Evolutionary conservation across 2,888 invertebrate genomes (phyloP), one percentile per base, ranked within the genome.

Genomic region (Taphrorychus bicolor): DNA sequence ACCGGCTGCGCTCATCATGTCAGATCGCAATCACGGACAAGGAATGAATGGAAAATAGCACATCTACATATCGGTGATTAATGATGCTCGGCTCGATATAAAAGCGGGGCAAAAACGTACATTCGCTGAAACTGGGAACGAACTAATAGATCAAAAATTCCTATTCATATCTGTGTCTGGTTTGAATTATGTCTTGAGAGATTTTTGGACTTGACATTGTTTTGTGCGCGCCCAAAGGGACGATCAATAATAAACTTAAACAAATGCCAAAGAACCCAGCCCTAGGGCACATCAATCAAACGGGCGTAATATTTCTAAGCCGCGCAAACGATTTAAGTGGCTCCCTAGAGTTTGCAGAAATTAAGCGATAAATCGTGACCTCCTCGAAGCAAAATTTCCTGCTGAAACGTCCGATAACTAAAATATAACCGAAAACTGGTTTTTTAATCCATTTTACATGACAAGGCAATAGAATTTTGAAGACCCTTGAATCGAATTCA

Each of bases 81-180:
- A 75, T 75, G 75, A 70, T 53, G 18, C 54, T 23, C 49, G 11
- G 54, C 32, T 67, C 60, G 66, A 68, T 71, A 61, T 72, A 71
- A 73, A 71, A 69, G 69, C 71, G 63, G 54, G 53, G 71, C 59
- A 72, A 71, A 70, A 73, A 71, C 62, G 54, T 63, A 62, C 67
- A 73, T 70, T 72, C 64, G 59, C 59, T 59, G 59, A 72, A 69
- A 71, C 66, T 64, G 66, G 70, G 57, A 19, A 42, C 59, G 69
- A 73, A 74, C 73, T 74, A 74, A 75, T 75, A 73, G 75, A 75
- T 75, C 70, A 75, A 71, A 71, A 71, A 71, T 69, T 70, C 63
- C 57, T 69, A 70, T 70, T 70, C 70, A 66, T 70, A 61, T 70
- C 70, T 62, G 41, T 32, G 42, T 65, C 14, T 19, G 16, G 56